Conservation (phyloP, 2,888 invertebrate genomes). For the Platycheirus albimanus region DNA sequence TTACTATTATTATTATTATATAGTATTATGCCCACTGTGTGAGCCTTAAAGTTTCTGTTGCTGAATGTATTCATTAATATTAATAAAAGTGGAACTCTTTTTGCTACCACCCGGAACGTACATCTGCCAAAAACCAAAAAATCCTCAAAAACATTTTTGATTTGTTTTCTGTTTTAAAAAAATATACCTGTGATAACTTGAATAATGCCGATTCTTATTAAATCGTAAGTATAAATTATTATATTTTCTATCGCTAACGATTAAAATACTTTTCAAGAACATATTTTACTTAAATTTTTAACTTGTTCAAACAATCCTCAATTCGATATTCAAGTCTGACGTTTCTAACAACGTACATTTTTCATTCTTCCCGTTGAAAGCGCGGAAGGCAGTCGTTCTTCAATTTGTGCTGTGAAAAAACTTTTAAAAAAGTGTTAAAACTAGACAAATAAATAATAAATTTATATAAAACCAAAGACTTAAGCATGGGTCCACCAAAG, state of each 20-base stretch:
- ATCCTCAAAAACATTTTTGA: too few relatives aligned
- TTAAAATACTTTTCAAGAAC: too few relatives aligned
- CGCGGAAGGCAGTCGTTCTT: background rate
- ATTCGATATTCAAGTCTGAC: background rate
- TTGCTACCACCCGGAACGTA: too few relatives aligned
- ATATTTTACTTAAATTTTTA: background rate
- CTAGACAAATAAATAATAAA: background rate
- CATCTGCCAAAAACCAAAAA: too few relatives aligned
- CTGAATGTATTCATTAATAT: too few relatives aligned
- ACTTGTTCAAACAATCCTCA: background rate
- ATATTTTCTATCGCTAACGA: too few relatives aligned
- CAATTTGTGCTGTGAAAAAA: background rate
- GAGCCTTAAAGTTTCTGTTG: too few relatives aligned
- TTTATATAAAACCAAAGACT: background rate
- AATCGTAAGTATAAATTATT: constrained; percentile 48
- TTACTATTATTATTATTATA: too few relatives aligned
- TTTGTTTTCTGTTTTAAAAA: too few relatives aligned
- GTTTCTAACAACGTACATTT: background rate
- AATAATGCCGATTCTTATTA: constrained; percentile 54
- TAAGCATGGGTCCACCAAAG: constrained; percentile 81
- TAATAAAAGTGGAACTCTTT: too few relatives aligned
- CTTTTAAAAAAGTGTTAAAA: background rate
- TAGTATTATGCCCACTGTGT: too few relatives aligned
- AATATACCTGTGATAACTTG: too few relatives aligned
- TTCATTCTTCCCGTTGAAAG: background rate